Evolutionary conservation across 1,140 invertebrate genomes (phyloP), one percentile per base, ranked within the genome.

Genomic region (Ceratoteleas bidentatus): DNA sequence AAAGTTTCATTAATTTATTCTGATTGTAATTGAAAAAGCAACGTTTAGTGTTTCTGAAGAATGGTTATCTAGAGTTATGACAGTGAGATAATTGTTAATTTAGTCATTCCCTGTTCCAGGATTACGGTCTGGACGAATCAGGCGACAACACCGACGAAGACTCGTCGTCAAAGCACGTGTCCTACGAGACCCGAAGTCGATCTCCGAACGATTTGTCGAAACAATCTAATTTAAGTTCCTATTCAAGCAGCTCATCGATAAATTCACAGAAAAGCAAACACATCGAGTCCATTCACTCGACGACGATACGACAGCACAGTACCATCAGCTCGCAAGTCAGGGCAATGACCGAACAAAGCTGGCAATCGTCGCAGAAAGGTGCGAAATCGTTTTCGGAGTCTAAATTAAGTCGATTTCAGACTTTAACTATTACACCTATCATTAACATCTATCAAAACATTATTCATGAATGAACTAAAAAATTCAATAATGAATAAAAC

Each of bases 121-220:
- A 95, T 86, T 95, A 95, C 74, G 94, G 94, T 32, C 90, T 95
- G 56, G 94, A 95, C 84, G 94, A 95, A 83, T 95, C 94, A 16
- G 94, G 94, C 81, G 93, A 94, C 72, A 94, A 95, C 87, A 94
- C 94, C 0, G 94, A 93, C 11, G 94, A 95, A 80, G 94, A 95
- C 81, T 94, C 93, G 0, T 90, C 88, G n/a, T 89, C 88, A 3
- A 91, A 90, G 61, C 84, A 87, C 24, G 79, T 73, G 11, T 88
- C 88, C 5, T 88, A 89, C 50, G 89, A 90, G 13, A 83, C 78
- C 32, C 89, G 85, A 62, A 88, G 85, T 53, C 85, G 87, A 57
- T 91, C 89, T 5, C 85, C 86, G 6, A 91, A 87, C 6, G 89
- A 91, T 34, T 86, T 85, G n/a, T 87, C 87, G 4, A 90, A 90